phyloP scores from a whole-genome alignment of 2,113 vertebrate species.

The Channa maculata region DNA sequence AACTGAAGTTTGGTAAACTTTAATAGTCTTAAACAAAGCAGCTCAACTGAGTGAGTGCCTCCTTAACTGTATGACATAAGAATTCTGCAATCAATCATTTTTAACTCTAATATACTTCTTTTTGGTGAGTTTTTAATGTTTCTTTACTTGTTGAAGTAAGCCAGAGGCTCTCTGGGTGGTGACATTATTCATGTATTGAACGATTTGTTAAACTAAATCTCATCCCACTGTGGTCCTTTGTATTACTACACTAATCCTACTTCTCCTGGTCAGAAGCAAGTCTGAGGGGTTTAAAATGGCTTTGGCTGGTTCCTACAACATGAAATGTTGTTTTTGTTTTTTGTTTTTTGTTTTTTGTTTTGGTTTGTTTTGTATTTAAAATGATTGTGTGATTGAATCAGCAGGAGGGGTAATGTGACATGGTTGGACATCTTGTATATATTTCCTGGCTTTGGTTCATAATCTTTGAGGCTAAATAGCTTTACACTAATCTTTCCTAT shows the following conservation, averaged over 20 bases:
- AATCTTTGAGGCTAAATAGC: constrained; percentile 5
- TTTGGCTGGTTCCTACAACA: constrained; percentile 51
- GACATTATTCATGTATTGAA: constrained; percentile 71
- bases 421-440: constrained; percentile 51
- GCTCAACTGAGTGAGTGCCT: constrained; percentile 13
- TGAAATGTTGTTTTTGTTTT: constrained; percentile 68
- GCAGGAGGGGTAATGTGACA: constrained; percentile 73
- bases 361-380: background rate
- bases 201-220: constrained; percentile 73
- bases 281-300: constrained; percentile 54
- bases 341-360: no score
- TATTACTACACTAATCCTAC: constrained; percentile 66
- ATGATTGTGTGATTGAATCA: constrained; percentile 74
- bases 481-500: constrained; percentile 6
- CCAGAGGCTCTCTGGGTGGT: constrained; percentile 44
- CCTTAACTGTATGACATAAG: background rate
- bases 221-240: constrained; percentile 42
- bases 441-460: constrained; percentile 52
- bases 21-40: background rate
- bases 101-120: constrained; percentile 10
- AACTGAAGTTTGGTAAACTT: constrained; percentile 20
- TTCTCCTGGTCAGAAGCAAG: constrained; percentile 60
- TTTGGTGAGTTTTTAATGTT: constrained; percentile 20
- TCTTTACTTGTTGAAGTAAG: constrained; percentile 38
- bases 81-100: constrained; percentile 17